Evolutionary conservation across 92 coral and sea anemone genomes (phyloP), one percentile per base, ranked within the genome.

Genomic region (Epizoanthus fatuus): DNA sequence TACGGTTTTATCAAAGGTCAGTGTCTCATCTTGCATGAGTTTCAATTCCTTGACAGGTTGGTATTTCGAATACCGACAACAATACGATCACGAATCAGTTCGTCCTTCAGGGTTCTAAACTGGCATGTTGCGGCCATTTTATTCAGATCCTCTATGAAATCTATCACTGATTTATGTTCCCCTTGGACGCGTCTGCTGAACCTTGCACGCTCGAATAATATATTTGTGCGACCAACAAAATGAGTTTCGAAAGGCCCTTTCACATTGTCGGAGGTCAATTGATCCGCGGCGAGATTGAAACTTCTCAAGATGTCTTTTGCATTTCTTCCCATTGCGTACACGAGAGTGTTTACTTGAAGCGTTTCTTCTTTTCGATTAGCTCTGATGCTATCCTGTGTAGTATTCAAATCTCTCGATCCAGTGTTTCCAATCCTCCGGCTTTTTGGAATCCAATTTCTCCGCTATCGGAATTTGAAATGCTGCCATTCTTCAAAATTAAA

Each of bases 351-450:
- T n/a, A 42, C 62, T 45, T 3, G 63, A 0, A 22, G 40, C 14
- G 52, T 64, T 7, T 63, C 66, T 10, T 65, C 56, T 37, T 74
- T 42, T 47, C 62, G 20, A 1, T 32, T 4, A 84, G 83, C 74
- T 37, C 86, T 29, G 89, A 17, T 3, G 72, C 56, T 16, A 85
- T 70, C 70, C 86, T 47, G 57, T 47, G 57, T 53, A 77, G 63
- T 86, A 84, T 39, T 74, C 71, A 69, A 79, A 79, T 13, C 83
- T 37, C 63, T 88, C 72, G 52, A 81, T 81, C 84, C 87, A 88
- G 12, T 51, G 65, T 20, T 81, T 88, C 80, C 72, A 87, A 62
- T 63, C 77, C 25, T 67, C 78, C 2, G 84, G 84, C 56, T 86
- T 86, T 32, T 86, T 86, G 10, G 58, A 47, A 40, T 64, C 76